phyloP scores from a whole-genome alignment of 53 echinoderm and acorn worm genomes.

The Holothuria leucospilota region DNA sequence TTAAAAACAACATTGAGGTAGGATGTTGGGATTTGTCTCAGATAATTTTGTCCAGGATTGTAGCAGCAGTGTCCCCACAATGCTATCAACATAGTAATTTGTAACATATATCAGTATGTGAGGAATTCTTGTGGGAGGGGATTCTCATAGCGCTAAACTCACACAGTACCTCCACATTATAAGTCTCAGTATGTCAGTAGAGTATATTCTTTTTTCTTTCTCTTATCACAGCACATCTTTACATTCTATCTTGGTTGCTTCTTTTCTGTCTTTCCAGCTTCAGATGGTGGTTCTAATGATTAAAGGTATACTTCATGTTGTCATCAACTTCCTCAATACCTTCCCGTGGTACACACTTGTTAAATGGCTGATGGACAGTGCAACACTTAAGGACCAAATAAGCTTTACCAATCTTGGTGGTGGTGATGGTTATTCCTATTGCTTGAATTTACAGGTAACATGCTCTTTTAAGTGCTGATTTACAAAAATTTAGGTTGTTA shows the following conservation, averaged over 20 bases:
- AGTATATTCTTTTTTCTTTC: too few species aligned
- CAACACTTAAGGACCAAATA: slow-evolving; percentile 46
- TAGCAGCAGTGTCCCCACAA: too few species aligned
- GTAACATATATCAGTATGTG: too few species aligned
- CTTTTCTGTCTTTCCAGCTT: slow-evolving; percentile 56
- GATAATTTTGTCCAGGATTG: too few species aligned
- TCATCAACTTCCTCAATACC: slow-evolving; percentile 62
- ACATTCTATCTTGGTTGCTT: not conserved
- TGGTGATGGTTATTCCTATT: slow-evolving; percentile 24
- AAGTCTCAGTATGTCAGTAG: too few species aligned
- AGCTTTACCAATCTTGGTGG: slow-evolving; percentile 50
- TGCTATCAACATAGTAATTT: too few species aligned
- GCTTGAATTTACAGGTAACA: slow-evolving; percentile 67
- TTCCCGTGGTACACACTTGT: slow-evolving; percentile 82
- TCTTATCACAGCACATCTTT: too few species aligned
- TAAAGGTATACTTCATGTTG: slow-evolving; percentile 60
- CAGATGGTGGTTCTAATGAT: slow-evolving; percentile 73
- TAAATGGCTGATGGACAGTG: slow-evolving; percentile 49
- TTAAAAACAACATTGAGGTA: too few species aligned
- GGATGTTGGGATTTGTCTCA: too few species aligned
- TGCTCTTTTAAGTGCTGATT: not conserved
- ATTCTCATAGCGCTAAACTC: too few species aligned
- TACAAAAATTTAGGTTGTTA: not conserved
- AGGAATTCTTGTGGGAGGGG: too few species aligned
- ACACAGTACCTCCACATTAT: too few species aligned